Conservation (phyloP, 23 tunicate genomes). For the Diplosoma virens region DNA sequence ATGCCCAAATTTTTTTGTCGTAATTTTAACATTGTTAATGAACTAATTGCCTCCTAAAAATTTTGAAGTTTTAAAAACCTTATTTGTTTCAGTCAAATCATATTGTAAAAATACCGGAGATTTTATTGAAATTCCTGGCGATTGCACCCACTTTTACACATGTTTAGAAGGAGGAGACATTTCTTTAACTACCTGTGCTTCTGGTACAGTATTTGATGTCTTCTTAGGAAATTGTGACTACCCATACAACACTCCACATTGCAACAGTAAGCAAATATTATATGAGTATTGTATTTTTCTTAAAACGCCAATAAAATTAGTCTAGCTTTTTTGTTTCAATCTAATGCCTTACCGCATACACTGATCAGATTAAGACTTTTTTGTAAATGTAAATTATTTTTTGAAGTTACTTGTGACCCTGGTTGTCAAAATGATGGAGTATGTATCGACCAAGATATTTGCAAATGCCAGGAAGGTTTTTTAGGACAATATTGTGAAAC, state of each 20-base stretch:
- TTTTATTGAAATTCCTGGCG: slow-evolving; percentile 57
- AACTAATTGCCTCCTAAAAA: no score
- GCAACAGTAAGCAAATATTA: slow-evolving; percentile 58
- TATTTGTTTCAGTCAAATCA: slow-evolving; percentile 13
- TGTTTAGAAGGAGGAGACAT: slow-evolving; percentile 25
- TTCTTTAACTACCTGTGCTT: slow-evolving; percentile 24
- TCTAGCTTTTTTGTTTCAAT: no score
- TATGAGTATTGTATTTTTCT: no score
- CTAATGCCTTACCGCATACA: no score
- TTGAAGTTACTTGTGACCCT: slow-evolving; percentile 33
- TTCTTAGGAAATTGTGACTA: slow-evolving; percentile 47
- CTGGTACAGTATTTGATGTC: slow-evolving; percentile 50
- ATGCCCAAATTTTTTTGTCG: no score
- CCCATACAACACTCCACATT: slow-evolving; percentile 44
- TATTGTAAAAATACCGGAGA: slow-evolving; percentile 39
- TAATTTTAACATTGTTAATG: no score
- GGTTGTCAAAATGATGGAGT: slow-evolving; percentile 29
- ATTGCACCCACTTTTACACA: slow-evolving; percentile 47
- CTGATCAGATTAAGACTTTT: no score
- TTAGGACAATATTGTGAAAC: slow-evolving; percentile 22
- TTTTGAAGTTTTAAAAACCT: neutral
- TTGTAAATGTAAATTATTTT: no score
- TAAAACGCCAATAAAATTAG: no score
- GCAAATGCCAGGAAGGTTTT: slow-evolving; percentile 26
- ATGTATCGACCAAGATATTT: slow-evolving; percentile 30